phyloP scores from a whole-genome alignment of 2,888 invertebrate genomes.

The Ophraella communa region DNA sequence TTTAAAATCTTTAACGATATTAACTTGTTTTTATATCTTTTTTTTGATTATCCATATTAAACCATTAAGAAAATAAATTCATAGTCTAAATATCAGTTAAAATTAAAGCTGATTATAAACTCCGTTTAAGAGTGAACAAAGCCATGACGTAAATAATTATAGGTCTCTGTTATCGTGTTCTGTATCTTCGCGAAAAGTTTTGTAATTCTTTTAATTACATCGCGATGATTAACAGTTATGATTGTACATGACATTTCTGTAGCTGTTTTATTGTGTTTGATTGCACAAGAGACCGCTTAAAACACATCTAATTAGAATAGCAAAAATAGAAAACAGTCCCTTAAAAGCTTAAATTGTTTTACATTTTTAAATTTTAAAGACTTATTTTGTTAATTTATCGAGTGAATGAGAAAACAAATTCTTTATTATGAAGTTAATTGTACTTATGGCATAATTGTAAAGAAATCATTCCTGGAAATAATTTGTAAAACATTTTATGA shows the following conservation, averaged over 20 bases:
- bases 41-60: neutral
- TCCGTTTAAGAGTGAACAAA: neutral
- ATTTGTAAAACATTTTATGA: no score
- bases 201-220: neutral
- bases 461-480: no score
- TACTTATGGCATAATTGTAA: no score
- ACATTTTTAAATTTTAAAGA: no score
- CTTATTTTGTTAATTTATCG: no score
- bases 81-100: neutral
- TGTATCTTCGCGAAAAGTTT: neutral
- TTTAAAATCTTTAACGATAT: no score
- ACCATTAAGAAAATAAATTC: neutral
- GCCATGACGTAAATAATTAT: neutral
- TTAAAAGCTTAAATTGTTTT: no score
- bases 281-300: neutral
- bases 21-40: no score
- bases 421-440: no score
- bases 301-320: neutral
- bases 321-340: no score
- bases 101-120: neutral
- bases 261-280: neutral
- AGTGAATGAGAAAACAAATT: no score
- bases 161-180: neutral
- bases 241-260: neutral
- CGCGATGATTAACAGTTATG: neutral